Evolutionary conservation across 1,140 invertebrate genomes (phyloP).

Genomic region (Latrodectus geometricus): DNA sequence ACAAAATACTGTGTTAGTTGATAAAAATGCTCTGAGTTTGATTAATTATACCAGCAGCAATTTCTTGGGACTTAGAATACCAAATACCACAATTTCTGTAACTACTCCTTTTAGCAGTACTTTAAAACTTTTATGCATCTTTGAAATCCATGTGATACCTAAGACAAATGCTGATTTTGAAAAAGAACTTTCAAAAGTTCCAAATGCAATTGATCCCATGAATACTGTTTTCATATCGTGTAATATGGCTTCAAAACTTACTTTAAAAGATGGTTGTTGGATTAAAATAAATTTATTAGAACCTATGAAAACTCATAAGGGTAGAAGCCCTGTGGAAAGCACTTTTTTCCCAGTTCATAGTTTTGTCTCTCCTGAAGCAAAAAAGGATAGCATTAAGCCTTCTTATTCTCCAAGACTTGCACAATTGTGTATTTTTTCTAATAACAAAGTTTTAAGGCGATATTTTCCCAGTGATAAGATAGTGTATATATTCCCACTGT

Average conservation of each 20-base stretch:
- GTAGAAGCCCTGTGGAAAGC: slow-evolving; percentile 5
- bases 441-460: slow-evolving; percentile 22
- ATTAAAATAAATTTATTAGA: slow-evolving; percentile 40
- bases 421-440: slow-evolving; percentile 23
- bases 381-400: background rate
- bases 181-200: slow-evolving; percentile 7
- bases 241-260: background rate
- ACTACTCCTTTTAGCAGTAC: slow-evolving; percentile 3
- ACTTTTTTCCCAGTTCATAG: background rate
- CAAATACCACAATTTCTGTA: background rate
- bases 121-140: slow-evolving; percentile 16
- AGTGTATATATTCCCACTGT: slow-evolving; percentile 36
- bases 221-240: slow-evolving; percentile 45
- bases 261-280: slow-evolving; percentile 33
- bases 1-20: background rate
- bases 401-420: background rate
- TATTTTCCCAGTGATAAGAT: slow-evolving; percentile 32
- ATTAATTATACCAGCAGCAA: slow-evolving; percentile 46
- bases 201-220: slow-evolving; percentile 29
- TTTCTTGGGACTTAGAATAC: slow-evolving; percentile 21
- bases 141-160: slow-evolving; percentile 39
- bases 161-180: slow-evolving; percentile 24
- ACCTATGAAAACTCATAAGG: slow-evolving; percentile 12
- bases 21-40: slow-evolving; percentile 29
- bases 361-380: background rate